Evolutionary conservation across 2,888 invertebrate species (phyloP).

Genomic region (Scaptomyza parva): DNA sequence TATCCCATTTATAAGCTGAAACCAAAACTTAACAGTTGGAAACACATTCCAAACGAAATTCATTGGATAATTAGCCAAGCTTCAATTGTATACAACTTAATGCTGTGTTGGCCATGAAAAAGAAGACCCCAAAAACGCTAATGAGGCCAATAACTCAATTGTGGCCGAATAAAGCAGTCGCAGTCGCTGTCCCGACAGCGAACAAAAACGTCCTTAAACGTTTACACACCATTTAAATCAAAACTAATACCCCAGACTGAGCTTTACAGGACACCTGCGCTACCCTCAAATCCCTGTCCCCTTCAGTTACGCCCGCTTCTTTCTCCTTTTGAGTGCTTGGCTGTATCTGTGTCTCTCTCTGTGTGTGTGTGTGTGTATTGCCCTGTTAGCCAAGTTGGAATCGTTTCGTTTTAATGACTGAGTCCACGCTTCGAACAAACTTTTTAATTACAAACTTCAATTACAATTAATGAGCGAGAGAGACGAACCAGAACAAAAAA

Average conservation of each 20-base stretch:
- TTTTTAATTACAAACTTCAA: constrained; percentile 81
- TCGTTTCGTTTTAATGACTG: constrained; percentile 79
- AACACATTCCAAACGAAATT: constrained; percentile 13
- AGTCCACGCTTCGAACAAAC: constrained; percentile 67
- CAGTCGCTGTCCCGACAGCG: no score
- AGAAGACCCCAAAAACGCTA: constrained; percentile 46
- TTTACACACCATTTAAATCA: constrained; percentile 80
- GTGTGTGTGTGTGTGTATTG: no score
- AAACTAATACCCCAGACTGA: constrained; percentile 56
- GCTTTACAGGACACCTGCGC: constrained; percentile 27
- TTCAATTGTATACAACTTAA: constrained; percentile 21
- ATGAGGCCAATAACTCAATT: constrained; percentile 77
- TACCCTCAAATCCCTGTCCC: not conserved
- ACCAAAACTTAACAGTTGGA: not conserved
- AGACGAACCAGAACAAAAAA: constrained; percentile 48
- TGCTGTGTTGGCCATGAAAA: constrained; percentile 22
- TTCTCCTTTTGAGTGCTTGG: not conserved
- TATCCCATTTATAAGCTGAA: constrained; percentile 18
- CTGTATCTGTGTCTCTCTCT: not conserved
- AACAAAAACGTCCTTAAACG: constrained; percentile 54
- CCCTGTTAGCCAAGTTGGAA: constrained; percentile 52
- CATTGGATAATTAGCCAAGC: constrained; percentile 36
- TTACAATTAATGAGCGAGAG: constrained; percentile 77
- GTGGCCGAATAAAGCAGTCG: constrained; percentile 55
- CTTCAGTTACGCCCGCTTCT: not conserved